Percentiles rank a stretch among this genome's conserved stretches.
phyloP scores from a whole-genome alignment of 2,797 vertebrate genomes.

The Clamator glandarius region DNA sequence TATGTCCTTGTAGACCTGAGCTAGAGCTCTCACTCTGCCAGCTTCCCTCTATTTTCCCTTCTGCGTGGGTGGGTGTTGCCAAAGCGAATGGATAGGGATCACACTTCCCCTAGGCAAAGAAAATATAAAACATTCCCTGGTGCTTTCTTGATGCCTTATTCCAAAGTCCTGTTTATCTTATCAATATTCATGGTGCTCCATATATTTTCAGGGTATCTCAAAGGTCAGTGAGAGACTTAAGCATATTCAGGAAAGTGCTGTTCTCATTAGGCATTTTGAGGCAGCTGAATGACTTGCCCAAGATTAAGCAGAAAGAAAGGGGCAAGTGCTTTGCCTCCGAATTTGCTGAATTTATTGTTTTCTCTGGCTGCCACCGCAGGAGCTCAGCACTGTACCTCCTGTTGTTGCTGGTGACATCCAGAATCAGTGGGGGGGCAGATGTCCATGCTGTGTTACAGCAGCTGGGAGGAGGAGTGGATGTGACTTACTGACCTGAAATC shows the following conservation, averaged over 20 bases:
- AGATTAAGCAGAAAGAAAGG: neutral
- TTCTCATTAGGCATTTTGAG: neutral
- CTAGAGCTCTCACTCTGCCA: neutral
- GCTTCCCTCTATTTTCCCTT: slow-evolving; percentile 53
- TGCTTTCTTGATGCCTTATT: slow-evolving; percentile 20
- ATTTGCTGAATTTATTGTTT: neutral
- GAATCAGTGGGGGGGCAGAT: neutral
- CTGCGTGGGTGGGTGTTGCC: slow-evolving; percentile 33
- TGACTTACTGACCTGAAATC: neutral
- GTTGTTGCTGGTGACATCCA: neutral
- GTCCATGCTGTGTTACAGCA: accelerated
- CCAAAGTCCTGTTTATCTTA: neutral
- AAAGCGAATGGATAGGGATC: neutral
- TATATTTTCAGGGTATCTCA: neutral
- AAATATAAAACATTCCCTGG: slow-evolving; percentile 8
- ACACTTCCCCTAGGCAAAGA: neutral
- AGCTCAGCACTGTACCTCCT: accelerated
- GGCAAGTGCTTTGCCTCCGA: neutral
- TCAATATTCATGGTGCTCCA: neutral
- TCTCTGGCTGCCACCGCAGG: neutral
- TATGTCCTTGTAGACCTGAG: slow-evolving; percentile 20
- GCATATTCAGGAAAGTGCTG: neutral
- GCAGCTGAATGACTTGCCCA: neutral
- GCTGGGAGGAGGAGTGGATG: neutral
- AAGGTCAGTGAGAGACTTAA: neutral